A percentile compares a stretch with the other conserved stretches of the same genome.
Evolutionary conservation across 1,140 invertebrate species (phyloP).

Genomic region (Prorops nasuta): DNA sequence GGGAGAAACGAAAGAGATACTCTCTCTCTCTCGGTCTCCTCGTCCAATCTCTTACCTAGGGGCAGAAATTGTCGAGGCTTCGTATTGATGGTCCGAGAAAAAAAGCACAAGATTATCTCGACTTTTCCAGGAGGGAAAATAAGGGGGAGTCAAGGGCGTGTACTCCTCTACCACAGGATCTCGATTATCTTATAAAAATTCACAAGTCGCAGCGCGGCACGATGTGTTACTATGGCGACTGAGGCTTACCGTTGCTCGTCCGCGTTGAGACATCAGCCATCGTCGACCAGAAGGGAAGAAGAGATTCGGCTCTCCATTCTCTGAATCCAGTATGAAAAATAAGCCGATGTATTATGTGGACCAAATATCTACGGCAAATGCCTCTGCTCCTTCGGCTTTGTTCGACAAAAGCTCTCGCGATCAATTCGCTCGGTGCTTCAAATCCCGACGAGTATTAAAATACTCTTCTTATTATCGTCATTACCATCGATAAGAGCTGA

Average conservation of each 20-base stretch:
- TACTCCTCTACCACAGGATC: too few relatives aligned
- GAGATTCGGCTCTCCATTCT: neutral
- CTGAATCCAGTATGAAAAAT: slow-evolving; percentile 6
- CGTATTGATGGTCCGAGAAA: slow-evolving; percentile 15
- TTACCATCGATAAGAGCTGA: too few relatives aligned
- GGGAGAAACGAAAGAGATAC: slow-evolving; percentile 17
- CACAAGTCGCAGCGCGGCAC: slow-evolving; percentile 15
- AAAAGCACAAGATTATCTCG: slow-evolving; percentile 24
- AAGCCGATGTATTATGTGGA: slow-evolving; percentile 10
- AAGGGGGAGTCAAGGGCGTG: too few relatives aligned
- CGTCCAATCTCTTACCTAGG: slow-evolving; percentile 5
- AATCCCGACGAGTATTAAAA: too few relatives aligned
- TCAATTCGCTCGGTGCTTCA: too few relatives aligned
- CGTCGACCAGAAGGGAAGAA: slow-evolving; percentile 3
- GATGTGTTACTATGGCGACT: slow-evolving; percentile 24
- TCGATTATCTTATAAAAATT: too few relatives aligned
- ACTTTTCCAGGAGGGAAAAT: neutral
- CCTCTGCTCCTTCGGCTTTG: slow-evolving; percentile 8
- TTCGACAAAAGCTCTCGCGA: too few relatives aligned
- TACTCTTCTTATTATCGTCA: too few relatives aligned
- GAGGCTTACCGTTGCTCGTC: slow-evolving; percentile 10
- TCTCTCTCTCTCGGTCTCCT: neutral
- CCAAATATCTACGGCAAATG: slow-evolving; percentile 11
- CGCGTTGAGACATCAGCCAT: slow-evolving; percentile 11
- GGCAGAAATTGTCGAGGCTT: slow-evolving; percentile 25